These are phyloP conservation scores for Drosophila neoperkinsi DNA, from an alignment of 2,888 invertebrate species.

Conservation along the genomic window DNA sequence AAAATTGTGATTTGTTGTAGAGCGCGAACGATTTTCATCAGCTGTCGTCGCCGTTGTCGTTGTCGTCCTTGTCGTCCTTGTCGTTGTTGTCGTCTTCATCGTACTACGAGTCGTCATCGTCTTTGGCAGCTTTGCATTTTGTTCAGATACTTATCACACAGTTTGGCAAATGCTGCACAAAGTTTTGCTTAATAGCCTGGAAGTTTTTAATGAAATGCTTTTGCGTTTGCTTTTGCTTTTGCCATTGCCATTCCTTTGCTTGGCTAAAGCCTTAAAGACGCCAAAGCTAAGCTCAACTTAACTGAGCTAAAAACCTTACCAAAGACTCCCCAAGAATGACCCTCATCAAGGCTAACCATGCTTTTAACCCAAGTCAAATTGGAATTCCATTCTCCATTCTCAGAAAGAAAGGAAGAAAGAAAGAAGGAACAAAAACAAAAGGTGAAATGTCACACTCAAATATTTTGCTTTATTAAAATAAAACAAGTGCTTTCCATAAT, in stretches of 20 bases:
- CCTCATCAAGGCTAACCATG: conserved; percentile 56
- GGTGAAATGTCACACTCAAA: conserved; percentile 75
- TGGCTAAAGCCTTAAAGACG: conserved; percentile 30
- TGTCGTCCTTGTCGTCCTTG: conserved; percentile 26
- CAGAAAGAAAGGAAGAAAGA: conserved; percentile 14
- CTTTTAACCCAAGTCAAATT: conserved; percentile 42
- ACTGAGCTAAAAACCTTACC: conserved; percentile 11
- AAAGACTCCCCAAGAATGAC: conserved; percentile 46
- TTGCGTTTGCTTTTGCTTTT: conserved; percentile 56
- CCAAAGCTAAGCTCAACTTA: conserved; percentile 27
- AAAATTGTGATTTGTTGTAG: conserved; percentile 80
- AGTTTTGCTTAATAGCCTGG: conserved; percentile 81
- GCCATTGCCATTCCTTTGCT: conserved; percentile 20
- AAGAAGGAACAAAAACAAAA: conserved; percentile 32
- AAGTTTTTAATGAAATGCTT: conserved; percentile 80
- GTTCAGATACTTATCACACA: conserved; percentile 80
- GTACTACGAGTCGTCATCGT: conserved; percentile 38
- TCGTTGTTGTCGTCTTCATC: conserved; percentile 27
- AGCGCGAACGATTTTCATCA: conserved; percentile 77
- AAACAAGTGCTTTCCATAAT: conserved; percentile 58
- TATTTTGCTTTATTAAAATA: conserved; percentile 76
- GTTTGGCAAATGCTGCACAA: conserved; percentile 82
- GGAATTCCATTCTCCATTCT: conserved; percentile 33
- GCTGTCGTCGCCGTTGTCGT: conserved; percentile 56
- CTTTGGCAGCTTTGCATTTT: conserved; percentile 81